Base-by-base conservation (phyloP, 2,888 invertebrate genomes). In the Cybosia mesomella region DNA sequence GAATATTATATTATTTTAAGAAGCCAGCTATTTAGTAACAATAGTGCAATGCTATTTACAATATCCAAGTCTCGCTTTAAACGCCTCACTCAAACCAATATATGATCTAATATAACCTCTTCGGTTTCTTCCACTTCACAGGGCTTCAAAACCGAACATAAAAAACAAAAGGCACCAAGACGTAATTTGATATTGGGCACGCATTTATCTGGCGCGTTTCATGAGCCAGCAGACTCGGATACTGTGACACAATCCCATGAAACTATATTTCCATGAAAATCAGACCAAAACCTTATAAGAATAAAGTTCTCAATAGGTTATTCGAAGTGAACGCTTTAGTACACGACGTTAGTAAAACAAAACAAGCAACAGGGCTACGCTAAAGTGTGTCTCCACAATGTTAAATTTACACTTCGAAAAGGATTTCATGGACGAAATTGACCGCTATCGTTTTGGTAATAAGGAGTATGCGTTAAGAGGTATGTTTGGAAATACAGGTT, bases 191-290 rank as follows among this genome's bases (percentile, higher is more conserved):
- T 93, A 93, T 89, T 85, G 86, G 82, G 84, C 87, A 90, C 87
- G 91, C 91, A 91, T 92, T 91, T 91, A 92, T 92, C 91, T 90
- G 91, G 89, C 90, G 88, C 90, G 89, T 91, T 91, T 92, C 89
- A 91, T 91, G 87, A 90, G 78, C 91, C 89, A 90, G 85, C 87
- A 67, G 89, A 81, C 75, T 87, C 87, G 91, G 90, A 91, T 93
- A 89, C 88, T 88, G 90, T 94, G 90, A 91, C 93, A 91, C 86
- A 88, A 88, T 88, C 88, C 87, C 85, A 86, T 83, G 74, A 72
- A 76, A 66, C 18, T 34, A 71, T 55, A 49, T 28, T n/a, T 18
- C 73, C 76, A 63, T 21, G 58, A 58, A 89, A 84, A 83, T 74
- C 55, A 64, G 64, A 80, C 82, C 73, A 71, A 85, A 82, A 72